A percentile compares a stretch with the other conserved stretches of the same genome.
phyloP scores from a whole-genome alignment of 2,888 invertebrate species.

The Thumatha senex region DNA sequence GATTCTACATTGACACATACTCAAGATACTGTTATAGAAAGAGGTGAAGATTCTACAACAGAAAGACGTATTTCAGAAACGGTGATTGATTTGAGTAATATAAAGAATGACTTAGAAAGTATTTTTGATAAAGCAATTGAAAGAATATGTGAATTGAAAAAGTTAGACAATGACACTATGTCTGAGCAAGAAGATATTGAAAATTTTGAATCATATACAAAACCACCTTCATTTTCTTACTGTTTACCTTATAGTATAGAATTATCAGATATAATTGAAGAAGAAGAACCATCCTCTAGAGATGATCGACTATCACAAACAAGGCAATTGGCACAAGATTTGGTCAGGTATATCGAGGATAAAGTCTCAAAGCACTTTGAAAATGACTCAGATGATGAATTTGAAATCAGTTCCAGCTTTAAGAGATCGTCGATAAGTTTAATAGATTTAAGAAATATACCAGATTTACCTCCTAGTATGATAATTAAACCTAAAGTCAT shows the following conservation, averaged over 20 bases:
- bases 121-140: conserved; percentile 65
- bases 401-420: conserved; percentile 59
- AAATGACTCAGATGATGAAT: conserved; percentile 63
- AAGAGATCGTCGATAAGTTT: conserved; percentile 69
- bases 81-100: conserved; percentile 65
- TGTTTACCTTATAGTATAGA: conserved; percentile 69
- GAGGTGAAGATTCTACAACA: conserved; percentile 45
- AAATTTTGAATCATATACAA: conserved; percentile 70
- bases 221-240: conserved; percentile 59
- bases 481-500: conserved; percentile 69
- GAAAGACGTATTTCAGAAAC: conserved; percentile 71
- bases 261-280: conserved; percentile 73
- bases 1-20: conserved; percentile 76
- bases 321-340: conserved; percentile 58
- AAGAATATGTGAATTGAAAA: conserved; percentile 52
- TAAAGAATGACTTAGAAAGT: conserved; percentile 70
- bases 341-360: conserved; percentile 63
- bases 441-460: conserved; percentile 71
- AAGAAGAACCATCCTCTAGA: conserved; percentile 71
- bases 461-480: conserved; percentile 73
- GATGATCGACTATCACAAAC: conserved; percentile 54
- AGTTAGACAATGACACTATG: conserved; percentile 65
- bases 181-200: conserved; percentile 71
- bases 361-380: conserved; percentile 58
- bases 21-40: conserved; percentile 75